A percentile compares a stretch with the other conserved stretches of the same genome.
phyloP scores from a whole-genome alignment of 1,140 invertebrate genomes.

The Spodoptera litura region DNA sequence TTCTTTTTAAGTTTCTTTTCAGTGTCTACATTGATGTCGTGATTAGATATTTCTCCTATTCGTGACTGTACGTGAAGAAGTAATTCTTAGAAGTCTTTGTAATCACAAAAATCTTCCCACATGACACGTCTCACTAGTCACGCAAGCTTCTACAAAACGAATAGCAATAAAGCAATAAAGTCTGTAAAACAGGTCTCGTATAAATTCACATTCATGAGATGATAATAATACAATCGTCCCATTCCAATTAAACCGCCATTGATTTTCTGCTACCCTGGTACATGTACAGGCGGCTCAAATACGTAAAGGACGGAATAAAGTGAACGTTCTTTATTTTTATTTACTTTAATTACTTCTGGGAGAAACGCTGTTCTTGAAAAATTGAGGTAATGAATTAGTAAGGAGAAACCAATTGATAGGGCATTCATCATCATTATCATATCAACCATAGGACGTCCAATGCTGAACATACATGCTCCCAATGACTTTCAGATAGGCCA shows the following conservation, averaged over 20 bases:
- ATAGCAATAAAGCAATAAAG: constrained; percentile 19
- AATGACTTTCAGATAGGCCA: too few relatives aligned
- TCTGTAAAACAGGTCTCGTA: constrained; percentile 7
- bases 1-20: too few relatives aligned
- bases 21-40: too few relatives aligned
- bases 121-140: background rate
- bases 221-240: constrained; percentile 34
- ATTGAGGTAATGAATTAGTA: too few relatives aligned
- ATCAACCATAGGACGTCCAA: too few relatives aligned
- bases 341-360: background rate
- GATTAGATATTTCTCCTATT: too few relatives aligned
- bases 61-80: too few relatives aligned
- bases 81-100: too few relatives aligned
- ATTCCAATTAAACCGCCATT: constrained; percentile 22
- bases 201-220: constrained; percentile 40
- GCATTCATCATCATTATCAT: too few relatives aligned
- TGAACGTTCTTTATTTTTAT: background rate
- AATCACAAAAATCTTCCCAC: too few relatives aligned
- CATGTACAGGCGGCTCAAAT: constrained; percentile 4
- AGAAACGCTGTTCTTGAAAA: background rate
- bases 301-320: background rate
- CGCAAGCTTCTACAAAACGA: background rate
- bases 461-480: too few relatives aligned
- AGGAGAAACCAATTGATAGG: too few relatives aligned
- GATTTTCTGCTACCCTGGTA: constrained; percentile 30